Evolutionary conservation across 2,888 invertebrate genomes (phyloP), one percentile per base, ranked within the genome.

Genomic region (Rugalucina vietnamica): DNA sequence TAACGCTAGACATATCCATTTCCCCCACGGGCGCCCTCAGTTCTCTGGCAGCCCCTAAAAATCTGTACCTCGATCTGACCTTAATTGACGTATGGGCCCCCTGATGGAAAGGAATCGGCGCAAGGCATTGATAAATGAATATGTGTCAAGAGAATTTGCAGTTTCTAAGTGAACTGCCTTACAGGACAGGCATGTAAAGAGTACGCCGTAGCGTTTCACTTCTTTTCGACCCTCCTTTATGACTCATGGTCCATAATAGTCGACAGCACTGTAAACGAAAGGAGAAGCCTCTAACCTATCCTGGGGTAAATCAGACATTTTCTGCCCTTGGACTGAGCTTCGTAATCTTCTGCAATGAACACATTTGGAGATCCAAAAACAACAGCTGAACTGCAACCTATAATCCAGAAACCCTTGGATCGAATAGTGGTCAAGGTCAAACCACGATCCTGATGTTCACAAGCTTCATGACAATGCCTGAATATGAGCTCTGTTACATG

Each of bases 151-250:
- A 69, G 29, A 69, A 32, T 69, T 69, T 36, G 69, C 69, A 21
- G 69, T 69, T 69, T 69, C 69, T 34, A 69, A 12, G 29, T 69
- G 69, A 4, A 69, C 69, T 27, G 69, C 60, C n/a, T n/a, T 60
- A 21, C 60, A 60, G n/a, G n/a, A 60, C n/a, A 60, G 12, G n/a
- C 8, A 60, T 12, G 69, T 69, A 29, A 69, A 69, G 29, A 69
- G 4, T 32, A 12, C 69, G 18, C n/a, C 34, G 29, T 69, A 27
- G 21, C 69, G 24, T 69, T 69, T 69, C 4, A 69, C 5, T 34
- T 69, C 27, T 21, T 69, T 69, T 4, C 69, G 32, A 69, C 69
- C 12, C 69, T 69, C 69, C n/a, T 32, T 5, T 69, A 69, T 69
- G n/a, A 27, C 8, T 10, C 8, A 60, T 12, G 8, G 60, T n/a